Percentiles rank a stretch among this genome's conserved stretches.
These are phyloP conservation scores for Iphiclides podalirius DNA, from an alignment of 2,888 invertebrate genomes.

Conservation along the genomic window DNA sequence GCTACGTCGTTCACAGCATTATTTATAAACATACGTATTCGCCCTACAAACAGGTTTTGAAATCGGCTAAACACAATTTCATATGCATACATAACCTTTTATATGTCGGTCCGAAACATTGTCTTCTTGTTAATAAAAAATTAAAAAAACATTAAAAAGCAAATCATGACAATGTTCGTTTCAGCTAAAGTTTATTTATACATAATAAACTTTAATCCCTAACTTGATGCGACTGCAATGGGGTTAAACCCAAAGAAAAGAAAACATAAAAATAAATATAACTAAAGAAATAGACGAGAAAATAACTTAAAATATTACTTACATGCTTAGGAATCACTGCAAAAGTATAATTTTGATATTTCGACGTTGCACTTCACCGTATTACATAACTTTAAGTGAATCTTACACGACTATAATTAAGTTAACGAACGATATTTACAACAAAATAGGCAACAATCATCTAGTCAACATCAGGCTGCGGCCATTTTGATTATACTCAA, in stretches of 20 bases:
- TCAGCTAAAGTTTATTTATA: no score
- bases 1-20: constrained; percentile 6
- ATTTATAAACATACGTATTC: constrained; percentile 20
- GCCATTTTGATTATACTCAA: constrained; percentile 33
- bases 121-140: neutral
- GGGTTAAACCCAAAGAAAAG: constrained; percentile 7
- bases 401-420: constrained; percentile 27
- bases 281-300: constrained; percentile 4
- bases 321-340: constrained; percentile 27
- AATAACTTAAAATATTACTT: constrained; percentile 9
- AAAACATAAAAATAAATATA: constrained; percentile 18
- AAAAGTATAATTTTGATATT: constrained; percentile 23
- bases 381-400: constrained; percentile 32
- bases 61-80: constrained; percentile 3
- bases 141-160: neutral
- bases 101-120: neutral
- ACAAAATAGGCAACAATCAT: constrained; percentile 26
- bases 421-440: constrained; percentile 31
- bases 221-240: constrained; percentile 7
- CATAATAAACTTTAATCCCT: no score
- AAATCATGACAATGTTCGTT: no score
- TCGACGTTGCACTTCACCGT: constrained; percentile 28
- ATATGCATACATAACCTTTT: constrained; percentile 1
- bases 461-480: constrained; percentile 30
- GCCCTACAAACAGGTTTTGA: constrained; percentile 18